These are phyloP conservation scores for Brachionus paranguensis DNA, from an alignment of 1,140 invertebrate genomes.

Conservation along the genomic window DNA sequence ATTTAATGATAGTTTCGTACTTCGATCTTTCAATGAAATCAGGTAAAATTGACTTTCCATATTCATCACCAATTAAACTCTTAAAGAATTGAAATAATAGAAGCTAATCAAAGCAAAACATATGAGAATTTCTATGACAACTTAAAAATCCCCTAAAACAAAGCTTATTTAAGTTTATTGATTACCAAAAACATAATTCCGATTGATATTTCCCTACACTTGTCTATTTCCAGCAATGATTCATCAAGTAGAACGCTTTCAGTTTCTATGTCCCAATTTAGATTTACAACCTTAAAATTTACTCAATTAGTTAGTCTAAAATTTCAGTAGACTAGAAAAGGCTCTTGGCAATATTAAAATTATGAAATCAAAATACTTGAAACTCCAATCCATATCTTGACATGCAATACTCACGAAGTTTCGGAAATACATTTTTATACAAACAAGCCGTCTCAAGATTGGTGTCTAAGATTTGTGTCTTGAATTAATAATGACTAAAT, in stretches of 20 bases:
- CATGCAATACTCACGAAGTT: constrained; percentile 17
- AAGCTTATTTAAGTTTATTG: neutral
- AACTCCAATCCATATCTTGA: constrained; percentile 33
- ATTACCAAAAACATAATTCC: constrained; percentile 24
- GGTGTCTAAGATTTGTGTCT: constrained; percentile 28
- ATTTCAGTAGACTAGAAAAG: neutral
- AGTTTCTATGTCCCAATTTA: constrained; percentile 8
- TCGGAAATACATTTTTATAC: neutral
- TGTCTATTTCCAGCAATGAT: neutral
- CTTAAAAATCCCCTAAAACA: neutral
- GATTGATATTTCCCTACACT: neutral
- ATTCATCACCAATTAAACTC: constrained; percentile 24
- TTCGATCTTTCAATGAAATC: neutral
- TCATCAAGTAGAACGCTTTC: neutral
- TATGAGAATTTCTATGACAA: neutral
- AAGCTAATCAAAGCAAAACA: neutral
- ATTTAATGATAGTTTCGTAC: neutral
- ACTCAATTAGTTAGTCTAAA: neutral
- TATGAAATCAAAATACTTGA: constrained; percentile 16
- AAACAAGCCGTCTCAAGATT: neutral
- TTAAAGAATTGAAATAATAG: neutral
- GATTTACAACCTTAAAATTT: constrained; percentile 12
- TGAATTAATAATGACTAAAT: neutral
- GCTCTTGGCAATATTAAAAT: neutral
- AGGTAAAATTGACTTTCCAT: constrained; percentile 6